Conservation (phyloP, 1,140 invertebrate species). For the Aphelenchoides fujianensis region DNA sequence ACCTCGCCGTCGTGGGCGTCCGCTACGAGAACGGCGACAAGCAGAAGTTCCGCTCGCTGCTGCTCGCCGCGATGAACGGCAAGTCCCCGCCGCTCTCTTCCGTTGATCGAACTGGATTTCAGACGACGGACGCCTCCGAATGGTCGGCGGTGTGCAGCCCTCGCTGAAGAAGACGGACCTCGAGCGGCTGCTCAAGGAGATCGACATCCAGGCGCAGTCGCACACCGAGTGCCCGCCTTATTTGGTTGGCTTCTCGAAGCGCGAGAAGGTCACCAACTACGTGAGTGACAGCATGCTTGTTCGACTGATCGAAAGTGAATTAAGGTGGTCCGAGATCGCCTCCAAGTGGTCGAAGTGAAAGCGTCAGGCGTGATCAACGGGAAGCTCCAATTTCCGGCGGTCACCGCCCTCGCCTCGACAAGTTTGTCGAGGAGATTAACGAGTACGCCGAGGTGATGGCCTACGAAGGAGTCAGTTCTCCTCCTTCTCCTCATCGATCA, state of each 20-base stretch:
- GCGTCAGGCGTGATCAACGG: conserved; percentile 48
- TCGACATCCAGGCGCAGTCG: no score
- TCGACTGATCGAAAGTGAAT: conserved; percentile 21
- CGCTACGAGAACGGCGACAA: conserved; percentile 31
- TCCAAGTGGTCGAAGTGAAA: conserved; percentile 46
- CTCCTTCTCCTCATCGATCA: neutral
- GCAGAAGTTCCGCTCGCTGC: conserved; percentile 34
- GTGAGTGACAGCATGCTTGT: no score
- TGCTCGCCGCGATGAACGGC: conserved; percentile 39
- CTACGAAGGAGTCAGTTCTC: conserved; percentile 31
- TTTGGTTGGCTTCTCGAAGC: no score
- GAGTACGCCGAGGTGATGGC: neutral
- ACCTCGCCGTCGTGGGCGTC: conserved; percentile 48
- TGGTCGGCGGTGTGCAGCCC: conserved; percentile 38
- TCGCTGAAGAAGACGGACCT: conserved; percentile 38
- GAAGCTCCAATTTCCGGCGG: conserved; percentile 43
- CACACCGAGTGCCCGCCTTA: no score
- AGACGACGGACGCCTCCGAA: conserved; percentile 29
- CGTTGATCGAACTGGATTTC: conserved; percentile 8
- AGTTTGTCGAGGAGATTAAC: conserved; percentile 23
- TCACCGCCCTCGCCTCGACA: conserved; percentile 38
- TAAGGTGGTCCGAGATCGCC: no score
- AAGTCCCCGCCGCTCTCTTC: no score
- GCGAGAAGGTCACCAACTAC: no score
- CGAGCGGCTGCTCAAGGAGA: no score